Percentiles rank a stretch among this genome's conserved stretches.
Evolutionary conservation across 2,888 invertebrate genomes (phyloP).

Genomic region (Imbricaverruca yamaguchii): DNA sequence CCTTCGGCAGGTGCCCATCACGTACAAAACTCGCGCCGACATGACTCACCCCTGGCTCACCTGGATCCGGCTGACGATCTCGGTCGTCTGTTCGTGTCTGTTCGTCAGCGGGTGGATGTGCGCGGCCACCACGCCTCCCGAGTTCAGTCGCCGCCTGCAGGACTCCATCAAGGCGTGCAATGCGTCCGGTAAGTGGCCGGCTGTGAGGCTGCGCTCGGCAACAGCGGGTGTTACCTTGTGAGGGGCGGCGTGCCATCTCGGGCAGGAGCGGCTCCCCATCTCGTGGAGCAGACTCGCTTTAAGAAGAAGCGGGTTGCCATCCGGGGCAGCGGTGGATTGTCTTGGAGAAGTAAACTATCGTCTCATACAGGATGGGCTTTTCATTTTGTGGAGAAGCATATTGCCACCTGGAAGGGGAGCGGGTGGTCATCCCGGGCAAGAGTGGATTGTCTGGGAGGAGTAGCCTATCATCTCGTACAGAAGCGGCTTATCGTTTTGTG

Average conservation of each 20-base stretch:
- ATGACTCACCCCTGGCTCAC: neutral
- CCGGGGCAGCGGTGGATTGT: neutral
- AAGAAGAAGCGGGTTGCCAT: neutral
- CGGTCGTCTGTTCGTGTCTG: neutral
- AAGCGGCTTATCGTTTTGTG: too few species aligned
- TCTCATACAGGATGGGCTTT: neutral
- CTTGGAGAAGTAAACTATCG: neutral
- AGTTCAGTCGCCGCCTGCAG: neutral
- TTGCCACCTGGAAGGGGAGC: too few species aligned
- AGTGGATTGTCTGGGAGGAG: too few species aligned
- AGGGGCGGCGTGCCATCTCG: neutral
- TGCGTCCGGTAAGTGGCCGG: neutral
- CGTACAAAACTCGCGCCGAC: slow-evolving; percentile 2
- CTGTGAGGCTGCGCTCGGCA: neutral
- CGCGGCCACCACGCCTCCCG: neutral
- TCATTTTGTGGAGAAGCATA: neutral
- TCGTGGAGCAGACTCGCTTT: neutral
- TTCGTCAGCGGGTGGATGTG: slow-evolving; percentile 20
- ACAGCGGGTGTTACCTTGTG: too few species aligned
- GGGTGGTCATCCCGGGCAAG: too few species aligned
- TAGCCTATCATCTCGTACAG: too few species aligned
- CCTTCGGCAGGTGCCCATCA: slow-evolving; percentile 3
- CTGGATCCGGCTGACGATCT: neutral
- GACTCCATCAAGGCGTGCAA: slow-evolving; percentile 9
- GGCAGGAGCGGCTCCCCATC: neutral